Evolutionary conservation across 2,797 vertebrate species (phyloP), one percentile per base, ranked within the genome.

Genomic region (Melanotaenia boesemani): DNA sequence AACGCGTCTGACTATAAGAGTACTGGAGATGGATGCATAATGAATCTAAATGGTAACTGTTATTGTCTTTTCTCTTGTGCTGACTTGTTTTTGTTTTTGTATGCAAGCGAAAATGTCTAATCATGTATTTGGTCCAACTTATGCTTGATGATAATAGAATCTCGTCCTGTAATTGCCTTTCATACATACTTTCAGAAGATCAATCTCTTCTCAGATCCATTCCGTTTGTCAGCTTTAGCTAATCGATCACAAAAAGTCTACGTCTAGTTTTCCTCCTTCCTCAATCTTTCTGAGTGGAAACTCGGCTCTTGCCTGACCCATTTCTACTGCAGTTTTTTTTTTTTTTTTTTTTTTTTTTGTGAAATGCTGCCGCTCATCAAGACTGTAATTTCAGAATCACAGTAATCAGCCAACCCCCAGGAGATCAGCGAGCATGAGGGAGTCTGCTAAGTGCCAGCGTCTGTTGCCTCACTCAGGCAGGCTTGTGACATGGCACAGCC

Each of bases 311-410:
- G 74, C 80, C 77, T 90, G 92, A 92, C 91, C 92, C 85, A 93
- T 88, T 93, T 93, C 86, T 91, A 2, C 15, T 77, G 87, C 84
- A 77, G 74, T 72, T 90, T 3, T 28, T 28, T 77, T 84, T 85
- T 85, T 77, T 79, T 67, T 36, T 63, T 61, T 75, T 85, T 87
- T 84, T 74, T 77, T 74, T 73, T 8, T 71, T 62, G 66, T 78
- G 75, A 89, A 91, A 88, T 75, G 80, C 81, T 88, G 77, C 88
- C 80, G 87, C 94, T 94, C 93, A 94, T 95, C 94, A 94, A 90
- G 91, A 88, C 90, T 91, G 91, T 94, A 93, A 95, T 94, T 94
- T 94, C 93, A 93, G 92, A 92, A 94, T 94, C 93, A 90, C 92
- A 90, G 93, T 95, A 94, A 95, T 95, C 94, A 94, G 93, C 85